Percentiles rank a stretch among this genome's conserved stretches.
phyloP scores from a whole-genome alignment of 2,888 invertebrate genomes.

The Phorcus lineatus region DNA sequence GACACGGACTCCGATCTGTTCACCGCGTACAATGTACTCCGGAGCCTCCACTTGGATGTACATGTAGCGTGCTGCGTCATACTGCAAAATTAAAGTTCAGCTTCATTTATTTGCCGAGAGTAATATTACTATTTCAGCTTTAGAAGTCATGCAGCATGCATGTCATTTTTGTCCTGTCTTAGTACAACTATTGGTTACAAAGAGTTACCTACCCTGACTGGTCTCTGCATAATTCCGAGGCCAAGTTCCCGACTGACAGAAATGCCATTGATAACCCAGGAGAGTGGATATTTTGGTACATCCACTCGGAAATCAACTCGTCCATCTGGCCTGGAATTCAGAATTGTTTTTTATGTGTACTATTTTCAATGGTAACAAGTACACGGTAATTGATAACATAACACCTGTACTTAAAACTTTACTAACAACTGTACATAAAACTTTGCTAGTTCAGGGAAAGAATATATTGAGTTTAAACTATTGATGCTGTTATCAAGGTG shows the following conservation, averaged over 20 bases:
- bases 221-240: constrained; percentile 88
- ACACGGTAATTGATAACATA: too few relatives aligned
- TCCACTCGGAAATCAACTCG: constrained; percentile 71
- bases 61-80: constrained; percentile 92
- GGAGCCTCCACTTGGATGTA: constrained; percentile 97
- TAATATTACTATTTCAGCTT: not conserved
- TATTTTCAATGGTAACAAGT: too few relatives aligned
- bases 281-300: constrained; percentile 72
- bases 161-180: too few relatives aligned
- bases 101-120: not conserved
- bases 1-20: constrained; percentile 93
- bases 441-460: too few relatives aligned
- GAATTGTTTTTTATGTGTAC: not conserved
- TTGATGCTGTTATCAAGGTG: too few relatives aligned
- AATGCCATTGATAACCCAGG: constrained; percentile 94
- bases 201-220: constrained; percentile 81
- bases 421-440: too few relatives aligned
- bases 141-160: too few relatives aligned
- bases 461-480: too few relatives aligned
- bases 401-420: too few relatives aligned
- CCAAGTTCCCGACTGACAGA: constrained; percentile 91
- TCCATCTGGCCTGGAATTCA: constrained; percentile 70
- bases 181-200: too few relatives aligned
- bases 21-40: constrained; percentile 87
- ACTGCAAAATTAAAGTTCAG: constrained; percentile 78